Conservation (phyloP, 1,140 invertebrate genomes). For the Rhyacophila brunnea region DNA sequence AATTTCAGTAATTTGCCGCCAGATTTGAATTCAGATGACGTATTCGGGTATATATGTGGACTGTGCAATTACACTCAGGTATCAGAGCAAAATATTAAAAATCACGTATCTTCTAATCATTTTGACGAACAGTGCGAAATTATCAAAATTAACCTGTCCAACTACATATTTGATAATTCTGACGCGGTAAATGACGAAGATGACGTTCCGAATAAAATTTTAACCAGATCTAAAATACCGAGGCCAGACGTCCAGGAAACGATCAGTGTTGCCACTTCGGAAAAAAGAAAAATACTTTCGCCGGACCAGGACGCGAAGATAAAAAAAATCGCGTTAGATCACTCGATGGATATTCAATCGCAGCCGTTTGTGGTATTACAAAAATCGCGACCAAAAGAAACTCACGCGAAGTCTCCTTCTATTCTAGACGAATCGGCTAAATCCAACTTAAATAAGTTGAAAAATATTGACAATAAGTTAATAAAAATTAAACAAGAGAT, state of each 20-base stretch:
- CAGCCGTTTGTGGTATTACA: neutral
- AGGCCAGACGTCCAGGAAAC: neutral
- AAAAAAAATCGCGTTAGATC: neutral
- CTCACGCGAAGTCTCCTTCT: neutral
- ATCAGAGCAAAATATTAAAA: conserved; percentile 56
- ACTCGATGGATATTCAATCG: neutral
- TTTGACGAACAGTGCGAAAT: conserved; percentile 37
- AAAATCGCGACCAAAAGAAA: neutral
- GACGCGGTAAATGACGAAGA: neutral
- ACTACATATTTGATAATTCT: neutral
- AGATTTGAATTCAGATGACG: conserved; percentile 37
- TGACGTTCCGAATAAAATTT: neutral
- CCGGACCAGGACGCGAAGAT: neutral
- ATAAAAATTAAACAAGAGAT: no score
- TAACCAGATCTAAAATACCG: conserved; percentile 1
- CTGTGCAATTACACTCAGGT: conserved; percentile 69
- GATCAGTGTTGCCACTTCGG: neutral
- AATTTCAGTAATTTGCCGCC: conserved; percentile 42
- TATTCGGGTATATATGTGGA: conserved; percentile 65
- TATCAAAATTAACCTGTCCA: conserved; percentile 6
- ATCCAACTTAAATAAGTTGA: no score
- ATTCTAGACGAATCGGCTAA: no score
- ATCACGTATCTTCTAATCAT: conserved; percentile 60
- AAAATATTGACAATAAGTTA: no score
- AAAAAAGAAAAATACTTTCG: neutral